A percentile compares a stretch with the other conserved stretches of the same genome.
Conservation (phyloP, 2,888 invertebrate genomes). For the Melolontha melolontha region DNA sequence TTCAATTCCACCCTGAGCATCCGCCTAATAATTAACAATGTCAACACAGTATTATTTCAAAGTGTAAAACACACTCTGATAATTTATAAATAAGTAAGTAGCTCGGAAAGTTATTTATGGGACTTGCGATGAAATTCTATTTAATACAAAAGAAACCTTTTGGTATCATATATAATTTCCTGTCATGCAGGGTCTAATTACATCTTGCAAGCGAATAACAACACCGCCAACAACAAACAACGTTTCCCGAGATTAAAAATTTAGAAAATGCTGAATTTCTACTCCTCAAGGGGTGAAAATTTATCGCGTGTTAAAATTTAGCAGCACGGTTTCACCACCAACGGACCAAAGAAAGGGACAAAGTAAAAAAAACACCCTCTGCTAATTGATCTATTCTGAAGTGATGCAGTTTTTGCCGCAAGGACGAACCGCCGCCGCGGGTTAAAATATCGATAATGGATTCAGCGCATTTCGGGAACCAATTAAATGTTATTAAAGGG, state of each 20-base stretch:
- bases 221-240: constrained; percentile 5
- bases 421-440: constrained; percentile 1
- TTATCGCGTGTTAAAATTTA: constrained; percentile 26
- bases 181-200: constrained; percentile 24
- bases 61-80: constrained; percentile 7
- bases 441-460: constrained; percentile 44
- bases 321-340: neutral
- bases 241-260: constrained; percentile 35
- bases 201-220: constrained; percentile 8
- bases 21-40: too few relatives aligned
- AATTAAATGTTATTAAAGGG: constrained; percentile 43
- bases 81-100: constrained; percentile 4
- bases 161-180: constrained; percentile 26
- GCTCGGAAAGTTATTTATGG: constrained; percentile 11
- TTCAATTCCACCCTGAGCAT: too few relatives aligned
- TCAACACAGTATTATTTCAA: neutral
- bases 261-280: constrained; percentile 15
- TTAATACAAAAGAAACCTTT: constrained; percentile 24
- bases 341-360: constrained; percentile 1
- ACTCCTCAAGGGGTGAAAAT: constrained; percentile 22
- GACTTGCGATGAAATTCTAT: constrained; percentile 27
- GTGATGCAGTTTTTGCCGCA: constrained; percentile 46
- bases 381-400: constrained; percentile 45
- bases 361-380: constrained; percentile 3
- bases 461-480: constrained; percentile 33